phyloP scores from a whole-genome alignment of 2,113 vertebrate species.

The Callipepla squamata region DNA sequence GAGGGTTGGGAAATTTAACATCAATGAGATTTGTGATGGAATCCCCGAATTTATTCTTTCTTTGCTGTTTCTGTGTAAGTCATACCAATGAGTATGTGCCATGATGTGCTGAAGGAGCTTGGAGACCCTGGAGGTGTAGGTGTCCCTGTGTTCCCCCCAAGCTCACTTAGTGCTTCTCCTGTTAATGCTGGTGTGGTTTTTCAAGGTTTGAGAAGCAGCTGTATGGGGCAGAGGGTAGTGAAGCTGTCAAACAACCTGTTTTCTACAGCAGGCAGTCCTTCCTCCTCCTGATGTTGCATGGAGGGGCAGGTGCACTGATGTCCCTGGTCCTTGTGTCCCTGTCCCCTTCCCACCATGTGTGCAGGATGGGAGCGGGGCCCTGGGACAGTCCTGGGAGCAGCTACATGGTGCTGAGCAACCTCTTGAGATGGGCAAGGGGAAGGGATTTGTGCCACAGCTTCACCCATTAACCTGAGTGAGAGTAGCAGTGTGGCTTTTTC shows the following conservation, averaged over 20 bases:
- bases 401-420: fast-evolving
- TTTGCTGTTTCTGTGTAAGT: neutral
- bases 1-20: neutral
- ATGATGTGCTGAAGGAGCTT: neutral
- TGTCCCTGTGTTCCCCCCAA: neutral
- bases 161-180: neutral
- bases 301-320: neutral
- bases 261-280: neutral
- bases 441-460: neutral
- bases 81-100: neutral
- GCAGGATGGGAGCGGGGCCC: neutral
- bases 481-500: neutral
- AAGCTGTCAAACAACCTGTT: neutral
- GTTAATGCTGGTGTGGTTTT: neutral
- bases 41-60: neutral
- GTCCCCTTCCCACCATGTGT: fast-evolving
- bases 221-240: neutral
- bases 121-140: neutral
- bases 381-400: neutral
- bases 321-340: neutral
- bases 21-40: neutral
- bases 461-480: neutral
- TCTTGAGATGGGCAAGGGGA: neutral
- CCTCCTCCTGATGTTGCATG: neutral
- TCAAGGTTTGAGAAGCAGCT: neutral